Percentiles rank a stretch among this genome's conserved stretches.
phyloP scores from a whole-genome alignment of 1,140 invertebrate species.

The Hypsibius dujardini region DNA sequence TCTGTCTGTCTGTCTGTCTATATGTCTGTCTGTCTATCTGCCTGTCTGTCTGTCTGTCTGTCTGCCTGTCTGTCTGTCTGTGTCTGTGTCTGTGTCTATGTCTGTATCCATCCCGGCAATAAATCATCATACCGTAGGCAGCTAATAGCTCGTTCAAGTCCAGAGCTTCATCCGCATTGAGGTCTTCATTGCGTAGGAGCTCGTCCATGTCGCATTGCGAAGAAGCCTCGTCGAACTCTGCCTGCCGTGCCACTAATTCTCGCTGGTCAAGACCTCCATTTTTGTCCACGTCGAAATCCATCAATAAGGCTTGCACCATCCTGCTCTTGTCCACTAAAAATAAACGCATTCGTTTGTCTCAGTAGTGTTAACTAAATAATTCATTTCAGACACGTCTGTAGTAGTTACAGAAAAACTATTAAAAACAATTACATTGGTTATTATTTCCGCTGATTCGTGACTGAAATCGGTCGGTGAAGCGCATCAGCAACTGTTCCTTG shows the following conservation, averaged over 20 bases:
- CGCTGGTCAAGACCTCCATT: neutral
- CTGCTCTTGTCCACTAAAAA: neutral
- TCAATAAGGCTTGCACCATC: neutral
- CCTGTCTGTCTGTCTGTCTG: too few species aligned
- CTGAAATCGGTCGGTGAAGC: neutral
- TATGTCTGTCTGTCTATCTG: too few species aligned
- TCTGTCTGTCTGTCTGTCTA: too few species aligned
- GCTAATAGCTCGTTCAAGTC: neutral
- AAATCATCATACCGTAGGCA: neutral
- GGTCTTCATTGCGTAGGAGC: slow-evolving; percentile 3
- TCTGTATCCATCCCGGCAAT: too few species aligned
- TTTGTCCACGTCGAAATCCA: neutral
- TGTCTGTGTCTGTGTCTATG: too few species aligned
- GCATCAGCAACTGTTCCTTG: neutral
- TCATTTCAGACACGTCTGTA: too few species aligned
- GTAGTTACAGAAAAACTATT: too few species aligned
- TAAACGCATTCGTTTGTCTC: too few species aligned
- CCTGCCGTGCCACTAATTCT: neutral
- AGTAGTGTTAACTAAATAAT: too few species aligned
- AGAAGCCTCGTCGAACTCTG: neutral
- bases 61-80: too few species aligned
- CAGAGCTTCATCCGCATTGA: neutral
- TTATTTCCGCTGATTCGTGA: too few species aligned
- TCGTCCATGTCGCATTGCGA: neutral
- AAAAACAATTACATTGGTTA: too few species aligned